Evolutionary conservation across 2,888 invertebrate species (phyloP).

Genomic region (Mesorhabditis spiculigera): DNA sequence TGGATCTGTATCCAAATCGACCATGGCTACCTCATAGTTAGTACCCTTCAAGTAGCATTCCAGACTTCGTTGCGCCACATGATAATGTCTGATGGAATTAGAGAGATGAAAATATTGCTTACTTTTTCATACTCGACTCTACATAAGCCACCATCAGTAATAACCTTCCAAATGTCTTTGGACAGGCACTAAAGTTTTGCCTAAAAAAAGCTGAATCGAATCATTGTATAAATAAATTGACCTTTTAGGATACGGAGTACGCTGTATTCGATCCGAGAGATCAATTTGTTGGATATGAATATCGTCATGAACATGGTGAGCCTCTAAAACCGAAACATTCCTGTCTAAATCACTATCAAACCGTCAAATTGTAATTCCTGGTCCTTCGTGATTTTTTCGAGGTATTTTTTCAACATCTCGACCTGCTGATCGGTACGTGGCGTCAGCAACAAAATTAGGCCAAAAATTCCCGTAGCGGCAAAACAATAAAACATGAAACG

Average conservation of each 20-base stretch:
- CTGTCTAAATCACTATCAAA: neutral
- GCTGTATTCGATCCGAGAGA: neutral
- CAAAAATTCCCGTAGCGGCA: neutral
- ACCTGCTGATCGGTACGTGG: neutral
- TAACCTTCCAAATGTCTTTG: slow-evolving; percentile 38
- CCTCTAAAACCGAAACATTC: neutral
- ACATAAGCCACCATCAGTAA: slow-evolving; percentile 37
- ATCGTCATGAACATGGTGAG: neutral
- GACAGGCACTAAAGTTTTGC: slow-evolving; percentile 38
- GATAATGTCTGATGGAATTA: slow-evolving; percentile 38
- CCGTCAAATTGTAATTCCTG: neutral
- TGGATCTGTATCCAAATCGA: slow-evolving; percentile 47
- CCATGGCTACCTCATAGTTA: slow-evolving; percentile 45
- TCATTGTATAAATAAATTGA: neutral
- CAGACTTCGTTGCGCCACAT: slow-evolving; percentile 47
- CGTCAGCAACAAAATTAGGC: neutral
- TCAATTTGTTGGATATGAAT: slow-evolving; percentile 5
- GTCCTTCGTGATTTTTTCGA: neutral
- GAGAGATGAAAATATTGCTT: slow-evolving; percentile 8
- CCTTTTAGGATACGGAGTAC: slow-evolving; percentile 3
- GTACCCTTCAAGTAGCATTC: slow-evolving; percentile 49
- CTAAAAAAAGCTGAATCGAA: neutral
- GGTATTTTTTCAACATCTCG: neutral
- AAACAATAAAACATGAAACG: slow-evolving; percentile 1
- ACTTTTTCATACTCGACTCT: slow-evolving; percentile 34